A percentile compares a stretch with the other conserved stretches of the same genome.
Conservation (phyloP, 1,140 invertebrate genomes). For the Sitobion miscanthi region DNA sequence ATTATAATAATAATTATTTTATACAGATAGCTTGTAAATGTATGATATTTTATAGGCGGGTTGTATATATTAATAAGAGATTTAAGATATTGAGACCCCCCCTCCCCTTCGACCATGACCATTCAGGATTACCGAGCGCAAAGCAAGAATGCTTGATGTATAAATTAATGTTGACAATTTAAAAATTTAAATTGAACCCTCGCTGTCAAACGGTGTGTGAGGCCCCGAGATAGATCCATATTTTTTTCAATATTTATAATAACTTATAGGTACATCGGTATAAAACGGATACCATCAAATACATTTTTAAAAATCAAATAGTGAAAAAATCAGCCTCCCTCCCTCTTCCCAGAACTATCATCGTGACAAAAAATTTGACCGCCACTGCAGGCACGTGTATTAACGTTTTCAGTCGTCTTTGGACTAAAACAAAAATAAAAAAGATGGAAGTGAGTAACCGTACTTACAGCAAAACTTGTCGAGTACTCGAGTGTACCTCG, state of each 20-base stretch:
- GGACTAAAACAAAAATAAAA: not conserved
- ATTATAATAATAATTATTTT: not conserved
- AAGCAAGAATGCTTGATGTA: not conserved
- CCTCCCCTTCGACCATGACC: no score
- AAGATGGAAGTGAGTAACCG: not conserved
- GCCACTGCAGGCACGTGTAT: no score
- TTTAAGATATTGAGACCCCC: not conserved
- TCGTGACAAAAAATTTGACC: no score
- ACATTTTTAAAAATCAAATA: no score
- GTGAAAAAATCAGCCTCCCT: no score
- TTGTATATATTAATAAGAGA: not conserved
- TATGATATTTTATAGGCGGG: not conserved
- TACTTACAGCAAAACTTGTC: no score
- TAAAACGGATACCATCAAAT: no score
- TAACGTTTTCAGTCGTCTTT: not conserved
- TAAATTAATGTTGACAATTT: not conserved
- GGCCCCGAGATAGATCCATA: no score
- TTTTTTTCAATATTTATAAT: no score
- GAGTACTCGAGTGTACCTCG: no score
- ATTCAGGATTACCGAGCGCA: not conserved
- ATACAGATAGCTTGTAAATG: not conserved
- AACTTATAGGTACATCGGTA: no score
- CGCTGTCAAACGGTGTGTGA: no score
- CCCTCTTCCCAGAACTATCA: rapidly evolving
- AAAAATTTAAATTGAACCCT: not conserved